Conservation (phyloP, 2,797 vertebrate species). For the Pelobates cultripes region DNA sequence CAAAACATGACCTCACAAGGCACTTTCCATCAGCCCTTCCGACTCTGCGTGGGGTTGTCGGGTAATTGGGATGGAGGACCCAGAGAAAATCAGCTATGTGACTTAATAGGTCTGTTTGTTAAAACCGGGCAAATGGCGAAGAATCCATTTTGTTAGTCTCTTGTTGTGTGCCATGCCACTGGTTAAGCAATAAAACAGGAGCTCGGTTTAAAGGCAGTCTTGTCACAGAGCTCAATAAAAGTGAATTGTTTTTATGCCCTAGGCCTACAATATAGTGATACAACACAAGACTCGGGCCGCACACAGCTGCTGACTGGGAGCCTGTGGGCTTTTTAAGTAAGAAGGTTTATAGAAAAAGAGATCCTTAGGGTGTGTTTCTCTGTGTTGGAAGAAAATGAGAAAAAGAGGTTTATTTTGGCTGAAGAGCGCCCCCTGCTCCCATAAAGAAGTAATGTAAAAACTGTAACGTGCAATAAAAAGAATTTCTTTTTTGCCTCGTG, state of each 20-base stretch:
- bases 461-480: no score
- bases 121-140: no score
- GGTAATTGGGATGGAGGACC: no score
- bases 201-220: no score
- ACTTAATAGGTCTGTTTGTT: no score
- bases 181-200: no score
- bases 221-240: not conserved
- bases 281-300: not conserved
- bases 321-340: constrained; percentile 10
- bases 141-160: no score
- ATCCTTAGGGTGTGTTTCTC: not conserved
- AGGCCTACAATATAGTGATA: not conserved
- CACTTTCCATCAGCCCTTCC: no score
- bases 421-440: constrained; percentile 26
- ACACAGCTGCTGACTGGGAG: not conserved
- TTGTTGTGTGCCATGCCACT: no score
- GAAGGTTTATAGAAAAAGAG: not conserved
- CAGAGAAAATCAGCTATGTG: no score
- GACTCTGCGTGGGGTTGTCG: no score
- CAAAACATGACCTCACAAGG: no score
- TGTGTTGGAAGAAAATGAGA: not conserved
- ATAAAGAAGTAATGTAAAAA: not conserved
- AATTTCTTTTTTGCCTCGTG: not conserved
- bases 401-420: not conserved
- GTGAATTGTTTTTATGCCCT: not conserved